These are phyloP conservation scores for Micromussa lordhowensis DNA, from an alignment of 92 coral and sea anemone genomes.

Conservation along the genomic window DNA sequence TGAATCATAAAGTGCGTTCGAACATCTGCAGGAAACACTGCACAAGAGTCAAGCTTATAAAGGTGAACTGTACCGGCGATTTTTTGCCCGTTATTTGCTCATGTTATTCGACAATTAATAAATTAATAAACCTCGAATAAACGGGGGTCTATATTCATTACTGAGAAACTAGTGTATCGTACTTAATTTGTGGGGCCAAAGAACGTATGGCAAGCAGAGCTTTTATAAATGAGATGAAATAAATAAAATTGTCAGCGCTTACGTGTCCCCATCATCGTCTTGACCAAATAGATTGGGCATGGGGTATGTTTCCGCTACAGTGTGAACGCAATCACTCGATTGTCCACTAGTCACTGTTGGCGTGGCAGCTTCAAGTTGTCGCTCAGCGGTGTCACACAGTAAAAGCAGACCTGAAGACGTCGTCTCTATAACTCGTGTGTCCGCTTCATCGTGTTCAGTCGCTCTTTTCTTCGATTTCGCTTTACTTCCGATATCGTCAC, in stretches of 20 bases:
- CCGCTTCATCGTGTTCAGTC: conserved; percentile 9
- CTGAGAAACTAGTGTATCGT: not conserved
- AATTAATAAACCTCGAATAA: not conserved
- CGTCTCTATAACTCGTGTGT: not conserved
- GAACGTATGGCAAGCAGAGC: not conserved
- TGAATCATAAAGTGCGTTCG: too few relatives aligned
- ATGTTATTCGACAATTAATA: too few relatives aligned
- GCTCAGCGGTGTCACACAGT: not conserved
- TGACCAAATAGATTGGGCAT: conserved; percentile 72
- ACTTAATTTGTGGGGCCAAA: not conserved
- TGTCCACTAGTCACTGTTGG: not conserved
- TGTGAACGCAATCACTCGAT: conserved; percentile 16
- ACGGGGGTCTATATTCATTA: not conserved
- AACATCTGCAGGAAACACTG: too few relatives aligned
- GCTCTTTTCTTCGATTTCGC: conserved; percentile 6
- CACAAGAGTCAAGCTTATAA: too few relatives aligned
- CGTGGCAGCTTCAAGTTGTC: not conserved
- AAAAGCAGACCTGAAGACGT: not conserved
- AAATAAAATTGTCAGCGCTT: conserved; percentile 30
- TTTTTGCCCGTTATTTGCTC: too few relatives aligned
- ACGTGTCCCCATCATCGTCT: conserved; percentile 91
- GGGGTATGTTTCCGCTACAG: conserved; percentile 38
- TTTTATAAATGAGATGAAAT: not conserved
- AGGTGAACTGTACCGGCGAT: too few relatives aligned
- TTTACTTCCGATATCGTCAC: not conserved